Percentiles rank a stretch among this genome's conserved stretches.
These are phyloP conservation scores for Phyto melanocephala DNA, from an alignment of 2,888 invertebrate genomes.

Conservation along the genomic window DNA sequence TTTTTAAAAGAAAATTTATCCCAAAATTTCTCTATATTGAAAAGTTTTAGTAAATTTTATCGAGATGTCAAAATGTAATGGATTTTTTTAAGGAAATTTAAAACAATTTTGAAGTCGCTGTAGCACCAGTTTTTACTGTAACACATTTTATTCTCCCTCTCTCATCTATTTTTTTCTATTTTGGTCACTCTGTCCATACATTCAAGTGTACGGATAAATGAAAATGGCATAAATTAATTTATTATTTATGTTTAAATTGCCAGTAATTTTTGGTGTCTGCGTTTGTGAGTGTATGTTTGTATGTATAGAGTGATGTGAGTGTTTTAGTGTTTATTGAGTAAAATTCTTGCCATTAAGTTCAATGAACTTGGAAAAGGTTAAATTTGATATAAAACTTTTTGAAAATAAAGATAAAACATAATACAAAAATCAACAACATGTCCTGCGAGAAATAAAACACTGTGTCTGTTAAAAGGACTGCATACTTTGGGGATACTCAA, in stretches of 20 bases:
- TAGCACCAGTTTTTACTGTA: no score
- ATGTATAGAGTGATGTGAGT: background rate
- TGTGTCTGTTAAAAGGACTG: slow-evolving; percentile 11
- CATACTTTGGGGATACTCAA: slow-evolving; percentile 7
- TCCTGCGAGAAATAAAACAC: slow-evolving; percentile 9
- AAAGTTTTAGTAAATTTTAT: no score
- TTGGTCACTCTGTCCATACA: background rate
- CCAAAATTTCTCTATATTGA: no score
- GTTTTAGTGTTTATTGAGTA: background rate
- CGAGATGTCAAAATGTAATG: no score
- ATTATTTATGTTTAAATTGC: slow-evolving; percentile 62
- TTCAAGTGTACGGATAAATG: slow-evolving; percentile 25
- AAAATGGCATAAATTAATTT: slow-evolving; percentile 59
- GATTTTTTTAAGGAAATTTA: no score
- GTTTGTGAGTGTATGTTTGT: background rate
- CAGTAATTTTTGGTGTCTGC: slow-evolving; percentile 41
- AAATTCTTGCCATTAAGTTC: slow-evolving; percentile 28
- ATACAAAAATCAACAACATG: background rate
- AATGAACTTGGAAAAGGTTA: slow-evolving; percentile 36
- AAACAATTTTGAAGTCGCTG: no score
- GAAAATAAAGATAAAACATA: background rate
- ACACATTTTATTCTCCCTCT: background rate
- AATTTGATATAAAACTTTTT: background rate
- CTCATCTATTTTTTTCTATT: background rate
- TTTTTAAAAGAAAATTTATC: no score